Evolutionary conservation across 2,797 vertebrate species (phyloP).

Genomic region (Pogoniulus pusillus): DNA sequence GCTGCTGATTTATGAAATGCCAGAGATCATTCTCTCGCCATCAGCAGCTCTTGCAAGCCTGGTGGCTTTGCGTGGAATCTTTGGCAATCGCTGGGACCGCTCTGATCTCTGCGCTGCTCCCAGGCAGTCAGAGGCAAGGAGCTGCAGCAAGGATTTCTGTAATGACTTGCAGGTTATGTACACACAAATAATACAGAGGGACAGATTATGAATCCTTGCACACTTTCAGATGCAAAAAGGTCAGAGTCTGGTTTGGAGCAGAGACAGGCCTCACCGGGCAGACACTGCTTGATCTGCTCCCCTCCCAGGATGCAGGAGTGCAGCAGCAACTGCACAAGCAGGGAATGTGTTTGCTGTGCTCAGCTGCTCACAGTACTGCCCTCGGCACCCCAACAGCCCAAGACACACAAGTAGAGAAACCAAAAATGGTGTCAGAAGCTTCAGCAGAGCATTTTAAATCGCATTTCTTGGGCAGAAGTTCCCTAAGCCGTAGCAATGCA

Average conservation of each 20-base stretch:
- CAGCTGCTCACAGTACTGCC: slow-evolving; percentile 37
- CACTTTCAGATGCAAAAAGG: slow-evolving; percentile 21
- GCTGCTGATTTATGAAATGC: slow-evolving; percentile 61
- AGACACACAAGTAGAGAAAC: neutral
- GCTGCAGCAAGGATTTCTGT: slow-evolving; percentile 12
- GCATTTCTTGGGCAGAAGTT: neutral
- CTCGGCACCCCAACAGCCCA: neutral
- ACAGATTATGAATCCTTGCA: slow-evolving; percentile 20
- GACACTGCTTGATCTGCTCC: slow-evolving; percentile 14
- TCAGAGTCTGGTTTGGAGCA: slow-evolving; percentile 58
- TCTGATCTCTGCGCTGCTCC: neutral
- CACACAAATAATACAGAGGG: neutral
- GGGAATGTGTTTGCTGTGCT: slow-evolving; percentile 12
- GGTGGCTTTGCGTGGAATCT: slow-evolving; percentile 11
- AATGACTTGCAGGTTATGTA: slow-evolving; percentile 38
- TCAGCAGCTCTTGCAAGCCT: neutral
- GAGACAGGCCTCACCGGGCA: slow-evolving; percentile 22
- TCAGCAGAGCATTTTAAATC: neutral
- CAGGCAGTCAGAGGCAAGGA: neutral
- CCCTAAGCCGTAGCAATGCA: neutral
- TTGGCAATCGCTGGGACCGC: neutral
- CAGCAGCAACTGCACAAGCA: slow-evolving; percentile 32
- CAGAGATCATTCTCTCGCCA: slow-evolving; percentile 44
- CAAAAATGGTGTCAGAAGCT: slow-evolving; percentile 6
- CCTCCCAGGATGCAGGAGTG: slow-evolving; percentile 30